phyloP scores from a whole-genome alignment of 1,140 invertebrate genomes.

The Diachasma alloeum region DNA sequence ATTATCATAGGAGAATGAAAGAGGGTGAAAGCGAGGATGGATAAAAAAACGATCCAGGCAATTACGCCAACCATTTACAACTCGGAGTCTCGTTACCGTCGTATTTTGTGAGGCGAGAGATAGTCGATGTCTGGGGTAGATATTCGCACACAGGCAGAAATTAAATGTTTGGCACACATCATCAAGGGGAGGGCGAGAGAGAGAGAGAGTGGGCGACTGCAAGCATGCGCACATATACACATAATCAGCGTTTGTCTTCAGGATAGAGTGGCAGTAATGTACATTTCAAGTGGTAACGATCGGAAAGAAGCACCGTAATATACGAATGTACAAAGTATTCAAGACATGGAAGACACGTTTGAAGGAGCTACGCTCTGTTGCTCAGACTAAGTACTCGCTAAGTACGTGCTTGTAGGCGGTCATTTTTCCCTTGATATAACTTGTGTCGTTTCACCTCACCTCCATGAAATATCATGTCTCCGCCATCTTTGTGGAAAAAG shows the following conservation, averaged over 20 bases:
- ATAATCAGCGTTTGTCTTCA: neutral
- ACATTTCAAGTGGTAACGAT: neutral
- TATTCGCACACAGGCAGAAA: slow-evolving; percentile 29
- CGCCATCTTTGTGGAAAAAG: slow-evolving; percentile 34
- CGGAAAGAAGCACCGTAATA: neutral
- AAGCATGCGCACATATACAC: neutral
- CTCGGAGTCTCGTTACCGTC: slow-evolving; percentile 31
- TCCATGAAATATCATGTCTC: slow-evolving; percentile 20
- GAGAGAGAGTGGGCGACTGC: neutral
- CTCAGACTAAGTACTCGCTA: slow-evolving; percentile 47
- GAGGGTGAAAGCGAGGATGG: neutral
- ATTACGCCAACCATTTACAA: slow-evolving; percentile 29
- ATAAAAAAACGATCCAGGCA: slow-evolving; percentile 13
- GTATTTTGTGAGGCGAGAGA: slow-evolving; percentile 19
- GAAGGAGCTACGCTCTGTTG: slow-evolving; percentile 55
- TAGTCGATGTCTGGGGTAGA: slow-evolving; percentile 33
- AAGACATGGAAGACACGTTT: slow-evolving; percentile 25
- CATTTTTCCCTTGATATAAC: slow-evolving; percentile 45
- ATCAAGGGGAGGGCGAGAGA: too few relatives aligned
- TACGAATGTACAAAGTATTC: neutral
- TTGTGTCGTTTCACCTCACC: slow-evolving; percentile 3
- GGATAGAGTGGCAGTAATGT: neutral
- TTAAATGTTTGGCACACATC: slow-evolving; percentile 28
- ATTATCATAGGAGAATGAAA: neutral
- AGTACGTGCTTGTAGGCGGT: slow-evolving; percentile 49